Conservation (phyloP, 2,888 invertebrate genomes). For the Polyommatus icarus region DNA sequence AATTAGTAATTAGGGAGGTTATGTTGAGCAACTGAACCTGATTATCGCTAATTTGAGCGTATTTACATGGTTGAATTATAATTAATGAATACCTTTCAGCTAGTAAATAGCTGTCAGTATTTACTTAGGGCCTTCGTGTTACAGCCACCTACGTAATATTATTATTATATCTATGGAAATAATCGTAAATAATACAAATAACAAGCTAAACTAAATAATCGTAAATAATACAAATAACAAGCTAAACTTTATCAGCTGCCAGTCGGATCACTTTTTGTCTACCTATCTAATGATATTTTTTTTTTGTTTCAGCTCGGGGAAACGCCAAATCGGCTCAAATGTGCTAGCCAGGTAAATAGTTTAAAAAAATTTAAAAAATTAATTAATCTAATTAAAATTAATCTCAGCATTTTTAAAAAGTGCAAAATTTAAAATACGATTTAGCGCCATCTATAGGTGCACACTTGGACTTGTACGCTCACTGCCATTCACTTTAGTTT, state of each 20-base stretch:
- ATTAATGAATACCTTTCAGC: conserved; percentile 27
- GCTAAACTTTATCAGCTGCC: too few relatives aligned
- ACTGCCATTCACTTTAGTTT: neutral
- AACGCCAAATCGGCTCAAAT: conserved; percentile 91
- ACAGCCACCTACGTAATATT: neutral
- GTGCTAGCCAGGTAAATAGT: conserved; percentile 88
- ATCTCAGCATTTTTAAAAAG: neutral
- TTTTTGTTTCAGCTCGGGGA: conserved; percentile 85
- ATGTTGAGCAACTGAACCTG: conserved; percentile 18
- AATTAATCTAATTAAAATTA: neutral
- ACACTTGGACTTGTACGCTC: conserved; percentile 33
- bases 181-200: too few relatives aligned
- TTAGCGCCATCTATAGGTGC: conserved; percentile 55
- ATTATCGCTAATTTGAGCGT: conserved; percentile 15
- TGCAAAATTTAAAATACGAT: neutral
- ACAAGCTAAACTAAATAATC: too few relatives aligned
- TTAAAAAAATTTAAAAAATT: too few relatives aligned
- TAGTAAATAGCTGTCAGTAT: neutral
- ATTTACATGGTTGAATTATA: conserved; percentile 7
- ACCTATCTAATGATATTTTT: conserved; percentile 10
- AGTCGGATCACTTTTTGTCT: neutral
- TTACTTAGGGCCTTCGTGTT: neutral
- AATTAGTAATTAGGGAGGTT: conserved; percentile 22
- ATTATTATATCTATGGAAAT: neutral
- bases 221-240: too few relatives aligned